These are phyloP conservation scores for Onchidella celtica DNA, from an alignment of 2,888 invertebrate genomes.

Conservation along the genomic window DNA sequence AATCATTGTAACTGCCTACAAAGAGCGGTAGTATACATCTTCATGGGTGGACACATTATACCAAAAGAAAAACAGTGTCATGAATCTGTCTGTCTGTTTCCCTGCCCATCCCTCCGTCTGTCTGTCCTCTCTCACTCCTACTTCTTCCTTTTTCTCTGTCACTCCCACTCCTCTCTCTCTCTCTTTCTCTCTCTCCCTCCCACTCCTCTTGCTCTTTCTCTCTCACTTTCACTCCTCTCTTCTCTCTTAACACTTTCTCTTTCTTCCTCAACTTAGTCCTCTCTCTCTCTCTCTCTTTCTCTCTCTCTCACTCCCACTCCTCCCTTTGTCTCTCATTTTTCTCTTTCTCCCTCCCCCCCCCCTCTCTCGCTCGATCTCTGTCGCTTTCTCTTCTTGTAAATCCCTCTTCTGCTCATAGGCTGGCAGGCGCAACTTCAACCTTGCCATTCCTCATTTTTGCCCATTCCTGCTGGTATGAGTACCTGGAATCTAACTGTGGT, in stretches of 20 bases:
- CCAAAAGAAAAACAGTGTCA: too few species aligned
- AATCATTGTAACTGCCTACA: too few species aligned
- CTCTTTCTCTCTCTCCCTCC: not conserved
- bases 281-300: conserved; percentile 22
- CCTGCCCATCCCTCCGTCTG: not conserved
- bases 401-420: too few species aligned
- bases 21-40: not conserved
- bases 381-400: too few species aligned
- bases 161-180: not conserved
- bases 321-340: not conserved
- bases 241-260: conserved; percentile 8
- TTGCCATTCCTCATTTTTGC: too few species aligned
- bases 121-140: not conserved
- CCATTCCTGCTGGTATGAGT: too few species aligned
- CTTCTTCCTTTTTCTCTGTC: not conserved
- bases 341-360: not conserved
- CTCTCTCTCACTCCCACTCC: conserved; percentile 6
- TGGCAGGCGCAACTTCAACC: too few species aligned
- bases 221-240: not conserved
- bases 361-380: not conserved
- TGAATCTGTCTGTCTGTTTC: too few species aligned
- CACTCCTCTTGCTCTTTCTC: not conserved
- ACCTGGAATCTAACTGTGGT: too few species aligned
- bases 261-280: not conserved
- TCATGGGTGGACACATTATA: too few species aligned